Percentiles rank a stretch among this genome's conserved stretches.
These are phyloP conservation scores for Rhinolophus ferrumequinum DNA, from an alignment of 2,113 vertebrate genomes.

Conservation along the genomic window DNA sequence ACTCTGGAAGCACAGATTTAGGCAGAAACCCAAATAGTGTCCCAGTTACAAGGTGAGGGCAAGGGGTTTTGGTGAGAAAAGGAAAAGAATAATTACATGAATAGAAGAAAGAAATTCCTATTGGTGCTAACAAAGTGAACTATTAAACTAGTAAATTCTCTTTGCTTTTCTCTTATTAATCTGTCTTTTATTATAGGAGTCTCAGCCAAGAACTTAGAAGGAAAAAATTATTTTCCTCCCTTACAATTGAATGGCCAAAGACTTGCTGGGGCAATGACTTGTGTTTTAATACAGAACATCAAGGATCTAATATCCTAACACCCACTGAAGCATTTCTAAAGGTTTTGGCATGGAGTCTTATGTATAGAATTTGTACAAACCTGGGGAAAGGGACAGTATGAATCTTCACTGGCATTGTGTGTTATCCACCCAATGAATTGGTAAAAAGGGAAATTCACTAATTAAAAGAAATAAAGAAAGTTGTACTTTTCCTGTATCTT, in stretches of 20 bases:
- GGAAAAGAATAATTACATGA: neutral
- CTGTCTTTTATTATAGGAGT: neutral
- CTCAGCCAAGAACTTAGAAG: neutral
- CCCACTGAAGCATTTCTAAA: neutral
- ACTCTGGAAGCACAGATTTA: neutral
- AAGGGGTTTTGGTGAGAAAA: neutral
- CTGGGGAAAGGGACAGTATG: neutral
- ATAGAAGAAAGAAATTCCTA: neutral
- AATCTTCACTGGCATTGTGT: neutral
- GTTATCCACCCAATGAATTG: neutral
- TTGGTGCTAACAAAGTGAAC: neutral
- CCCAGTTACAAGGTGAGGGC: neutral
- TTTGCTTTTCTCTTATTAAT: neutral
- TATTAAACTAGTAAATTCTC: neutral
- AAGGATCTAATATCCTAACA: neutral
- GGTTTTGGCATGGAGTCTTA: neutral
- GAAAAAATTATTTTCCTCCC: neutral
- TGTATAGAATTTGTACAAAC: neutral
- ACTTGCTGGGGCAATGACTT: neutral
- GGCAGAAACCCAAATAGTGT: neutral
- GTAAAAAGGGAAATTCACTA: neutral
- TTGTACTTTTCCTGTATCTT: neutral
- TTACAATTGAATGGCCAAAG: neutral
- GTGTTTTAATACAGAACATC: neutral
- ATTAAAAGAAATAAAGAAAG: neutral